Evolutionary conservation across 2,797 vertebrate species (phyloP).

Genomic region (Tapera naevia): DNA sequence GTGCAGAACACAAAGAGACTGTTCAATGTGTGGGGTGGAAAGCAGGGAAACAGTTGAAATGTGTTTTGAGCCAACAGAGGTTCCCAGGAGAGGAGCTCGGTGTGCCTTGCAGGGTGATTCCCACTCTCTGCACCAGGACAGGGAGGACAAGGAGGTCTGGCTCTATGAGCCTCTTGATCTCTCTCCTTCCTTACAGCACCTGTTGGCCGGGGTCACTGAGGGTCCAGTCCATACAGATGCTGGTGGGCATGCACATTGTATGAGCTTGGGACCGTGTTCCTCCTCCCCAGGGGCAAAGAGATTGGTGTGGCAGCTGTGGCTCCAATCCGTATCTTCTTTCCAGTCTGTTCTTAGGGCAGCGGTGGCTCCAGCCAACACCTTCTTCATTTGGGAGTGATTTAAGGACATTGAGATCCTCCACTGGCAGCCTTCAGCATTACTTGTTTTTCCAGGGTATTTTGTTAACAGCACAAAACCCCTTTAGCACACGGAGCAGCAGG

Average conservation of each 20-base stretch:
- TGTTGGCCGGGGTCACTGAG: not conserved
- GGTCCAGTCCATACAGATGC: accelerated
- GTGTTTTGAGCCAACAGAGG: not conserved
- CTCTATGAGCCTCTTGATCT: accelerated
- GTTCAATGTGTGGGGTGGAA: not conserved
- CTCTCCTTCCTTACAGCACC: not conserved
- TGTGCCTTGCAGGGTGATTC: not conserved
- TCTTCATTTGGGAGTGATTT: not conserved
- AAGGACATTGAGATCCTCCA: not conserved
- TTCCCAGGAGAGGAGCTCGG: not conserved
- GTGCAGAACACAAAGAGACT: not conserved
- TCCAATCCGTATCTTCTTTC: accelerated
- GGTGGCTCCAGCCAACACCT: not conserved
- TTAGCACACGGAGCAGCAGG: not conserved
- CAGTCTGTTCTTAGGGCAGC: not conserved
- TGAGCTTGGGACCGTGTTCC: accelerated
- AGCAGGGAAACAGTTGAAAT: not conserved
- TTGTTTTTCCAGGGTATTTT: not conserved
- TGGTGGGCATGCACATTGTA: accelerated
- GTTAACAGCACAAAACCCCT: not conserved
- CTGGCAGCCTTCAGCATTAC: not conserved
- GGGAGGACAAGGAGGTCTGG: not conserved
- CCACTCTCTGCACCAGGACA: too few species aligned
- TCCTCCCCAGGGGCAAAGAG: not conserved
- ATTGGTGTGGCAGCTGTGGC: not conserved